Conservation (phyloP, 2,113 vertebrate genomes). For the Chaenocephalus aceratus region DNA sequence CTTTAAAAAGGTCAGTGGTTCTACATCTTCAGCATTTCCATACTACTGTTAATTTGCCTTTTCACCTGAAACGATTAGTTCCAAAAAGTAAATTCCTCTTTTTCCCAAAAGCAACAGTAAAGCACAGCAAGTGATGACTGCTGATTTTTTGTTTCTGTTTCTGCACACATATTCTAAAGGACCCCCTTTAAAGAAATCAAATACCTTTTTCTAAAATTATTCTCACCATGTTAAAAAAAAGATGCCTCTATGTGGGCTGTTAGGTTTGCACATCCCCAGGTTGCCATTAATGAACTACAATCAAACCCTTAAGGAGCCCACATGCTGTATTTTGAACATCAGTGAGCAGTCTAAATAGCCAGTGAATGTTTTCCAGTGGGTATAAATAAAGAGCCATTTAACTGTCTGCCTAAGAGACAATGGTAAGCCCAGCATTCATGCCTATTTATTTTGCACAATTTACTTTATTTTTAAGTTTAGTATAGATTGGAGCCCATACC, state of each 20-base stretch:
- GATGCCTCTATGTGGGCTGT: not conserved
- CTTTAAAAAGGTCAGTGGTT: constrained; percentile 7
- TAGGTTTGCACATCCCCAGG: constrained; percentile 21
- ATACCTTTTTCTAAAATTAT: not conserved
- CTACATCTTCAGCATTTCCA: not conserved
- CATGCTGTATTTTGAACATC: constrained; percentile 33
- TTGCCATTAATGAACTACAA: constrained; percentile 36
- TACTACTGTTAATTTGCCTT: not conserved
- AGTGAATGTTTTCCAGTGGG: constrained; percentile 51
- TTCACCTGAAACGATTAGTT: not conserved
- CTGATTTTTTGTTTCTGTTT: not conserved
- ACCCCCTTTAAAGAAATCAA: not conserved
- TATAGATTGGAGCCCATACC: constrained; percentile 6
- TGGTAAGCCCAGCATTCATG: constrained; percentile 23
- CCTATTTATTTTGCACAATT: constrained; percentile 5
- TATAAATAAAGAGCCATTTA: constrained; percentile 60
- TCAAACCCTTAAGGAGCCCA: constrained; percentile 38
- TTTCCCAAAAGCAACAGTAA: not conserved
- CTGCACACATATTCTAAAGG: not conserved
- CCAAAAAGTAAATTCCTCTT: not conserved
- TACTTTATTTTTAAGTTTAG: constrained; percentile 21
- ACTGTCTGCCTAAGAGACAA: constrained; percentile 44
- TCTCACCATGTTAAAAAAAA: not conserved
- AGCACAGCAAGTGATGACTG: not conserved
- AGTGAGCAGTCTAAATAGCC: constrained; percentile 46